Evolutionary conservation across 1,140 invertebrate species (phyloP).

Genomic region (Formica selysi): DNA sequence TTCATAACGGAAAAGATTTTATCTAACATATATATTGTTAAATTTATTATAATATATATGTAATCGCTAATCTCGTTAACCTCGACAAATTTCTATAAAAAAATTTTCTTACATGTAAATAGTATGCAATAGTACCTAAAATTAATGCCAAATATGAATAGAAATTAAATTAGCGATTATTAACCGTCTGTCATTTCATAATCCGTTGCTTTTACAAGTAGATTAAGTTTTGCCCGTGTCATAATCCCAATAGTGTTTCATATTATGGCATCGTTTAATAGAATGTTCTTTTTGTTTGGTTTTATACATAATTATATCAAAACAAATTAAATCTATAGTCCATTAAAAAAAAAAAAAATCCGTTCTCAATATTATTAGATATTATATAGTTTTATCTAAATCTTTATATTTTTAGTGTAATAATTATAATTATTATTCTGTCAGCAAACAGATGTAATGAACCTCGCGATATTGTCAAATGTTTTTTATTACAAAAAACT

Average conservation of each 20-base stretch:
- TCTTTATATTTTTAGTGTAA: background rate
- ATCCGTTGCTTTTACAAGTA: background rate
- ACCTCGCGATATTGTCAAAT: background rate
- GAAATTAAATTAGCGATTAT: slow-evolving; percentile 5
- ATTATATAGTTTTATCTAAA: background rate
- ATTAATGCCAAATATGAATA: slow-evolving; percentile 8
- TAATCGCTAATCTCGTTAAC: background rate
- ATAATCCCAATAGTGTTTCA: too few relatives aligned
- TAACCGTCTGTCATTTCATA: background rate
- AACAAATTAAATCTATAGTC: background rate
- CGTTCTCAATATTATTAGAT: background rate
- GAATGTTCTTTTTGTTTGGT: background rate
- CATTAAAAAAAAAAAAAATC: background rate
- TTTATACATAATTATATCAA: background rate
- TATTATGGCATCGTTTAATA: background rate
- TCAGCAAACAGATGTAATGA: background rate
- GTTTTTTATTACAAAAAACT: background rate
- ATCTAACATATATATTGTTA: background rate
- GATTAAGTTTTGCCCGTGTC: too few relatives aligned
- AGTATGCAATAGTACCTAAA: slow-evolving; percentile 11
- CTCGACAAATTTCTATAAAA: slow-evolving; percentile 19
- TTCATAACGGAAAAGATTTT: background rate
- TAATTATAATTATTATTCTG: slow-evolving; percentile 22
- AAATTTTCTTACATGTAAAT: background rate
- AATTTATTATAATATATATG: slow-evolving; percentile 2